phyloP scores from a whole-genome alignment of 2,888 invertebrate species.

The Mimachlamys varia region DNA sequence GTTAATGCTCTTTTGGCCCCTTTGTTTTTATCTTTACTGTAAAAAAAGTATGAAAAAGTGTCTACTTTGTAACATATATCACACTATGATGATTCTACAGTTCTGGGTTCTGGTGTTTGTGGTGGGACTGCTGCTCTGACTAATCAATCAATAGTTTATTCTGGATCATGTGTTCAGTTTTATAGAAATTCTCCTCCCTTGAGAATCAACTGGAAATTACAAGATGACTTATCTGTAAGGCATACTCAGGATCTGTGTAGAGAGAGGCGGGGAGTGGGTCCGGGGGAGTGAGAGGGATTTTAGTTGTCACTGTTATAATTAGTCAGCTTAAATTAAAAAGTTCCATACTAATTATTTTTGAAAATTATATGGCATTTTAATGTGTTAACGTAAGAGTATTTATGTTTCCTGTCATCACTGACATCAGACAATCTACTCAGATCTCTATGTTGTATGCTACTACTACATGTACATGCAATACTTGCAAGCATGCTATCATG shows the following conservation, averaged over 20 bases:
- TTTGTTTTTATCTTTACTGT: neutral
- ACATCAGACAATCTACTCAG: too few relatives aligned
- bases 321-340: neutral
- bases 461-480: too few relatives aligned
- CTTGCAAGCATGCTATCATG: too few relatives aligned
- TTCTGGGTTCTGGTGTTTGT: neutral
- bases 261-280: neutral
- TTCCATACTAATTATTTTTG: too few relatives aligned
- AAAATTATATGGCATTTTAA: too few relatives aligned
- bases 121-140: neutral
- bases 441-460: too few relatives aligned
- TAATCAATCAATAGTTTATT: constrained; percentile 3
- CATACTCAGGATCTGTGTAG: neutral
- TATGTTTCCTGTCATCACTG: too few relatives aligned
- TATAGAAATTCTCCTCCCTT: constrained; percentile 5
- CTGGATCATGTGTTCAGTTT: neutral
- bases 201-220: constrained; percentile 13
- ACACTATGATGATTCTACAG: neutral
- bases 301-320: neutral
- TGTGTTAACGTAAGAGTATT: too few relatives aligned
- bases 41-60: neutral
- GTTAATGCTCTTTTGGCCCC: too few relatives aligned
- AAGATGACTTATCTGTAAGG: neutral
- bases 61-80: neutral
- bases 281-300: neutral